phyloP scores from a whole-genome alignment of 1,140 invertebrate genomes.

The Drosophila pseudoananassae region DNA sequence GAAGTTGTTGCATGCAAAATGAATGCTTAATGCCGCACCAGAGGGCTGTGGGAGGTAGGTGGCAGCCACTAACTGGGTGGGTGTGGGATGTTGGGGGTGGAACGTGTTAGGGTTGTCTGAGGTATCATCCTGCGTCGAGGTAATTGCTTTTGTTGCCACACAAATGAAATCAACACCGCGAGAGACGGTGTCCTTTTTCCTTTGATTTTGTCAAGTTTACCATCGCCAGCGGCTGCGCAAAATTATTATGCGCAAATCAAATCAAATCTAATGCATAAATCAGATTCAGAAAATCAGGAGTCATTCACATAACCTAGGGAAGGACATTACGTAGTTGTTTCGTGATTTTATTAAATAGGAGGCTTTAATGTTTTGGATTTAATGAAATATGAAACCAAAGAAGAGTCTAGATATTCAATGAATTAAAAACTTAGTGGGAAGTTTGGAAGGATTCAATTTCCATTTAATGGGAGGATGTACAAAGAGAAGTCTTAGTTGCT shows the following conservation, averaged over 20 bases:
- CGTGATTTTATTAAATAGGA: neutral
- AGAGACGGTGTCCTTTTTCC: slow-evolving; percentile 8
- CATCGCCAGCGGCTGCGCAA: slow-evolving; percentile 53
- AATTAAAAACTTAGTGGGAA: no score
- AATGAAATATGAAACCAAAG: neutral
- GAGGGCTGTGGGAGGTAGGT: slow-evolving; percentile 1
- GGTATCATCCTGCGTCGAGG: slow-evolving; percentile 37
- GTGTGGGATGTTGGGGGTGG: neutral
- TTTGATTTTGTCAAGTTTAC: slow-evolving; percentile 62
- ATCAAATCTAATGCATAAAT: slow-evolving; percentile 74
- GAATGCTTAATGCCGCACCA: slow-evolving; percentile 71
- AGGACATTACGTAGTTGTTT: neutral
- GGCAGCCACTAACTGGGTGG: neutral
- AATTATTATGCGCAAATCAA: slow-evolving; percentile 79
- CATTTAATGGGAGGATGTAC: no score
- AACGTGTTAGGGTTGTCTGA: slow-evolving; percentile 13
- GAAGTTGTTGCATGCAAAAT: slow-evolving; percentile 79
- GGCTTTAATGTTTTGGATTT: neutral
- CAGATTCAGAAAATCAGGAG: slow-evolving; percentile 43
- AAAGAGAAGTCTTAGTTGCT: no score
- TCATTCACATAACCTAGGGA: neutral
- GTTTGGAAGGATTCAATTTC: no score
- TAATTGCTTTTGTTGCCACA: slow-evolving; percentile 74
- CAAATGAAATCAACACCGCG: slow-evolving; percentile 76
- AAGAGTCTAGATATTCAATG: no score